phyloP scores from a whole-genome alignment of 2,113 vertebrate genomes.

The Dunckerocampus dactyliophorus region DNA sequence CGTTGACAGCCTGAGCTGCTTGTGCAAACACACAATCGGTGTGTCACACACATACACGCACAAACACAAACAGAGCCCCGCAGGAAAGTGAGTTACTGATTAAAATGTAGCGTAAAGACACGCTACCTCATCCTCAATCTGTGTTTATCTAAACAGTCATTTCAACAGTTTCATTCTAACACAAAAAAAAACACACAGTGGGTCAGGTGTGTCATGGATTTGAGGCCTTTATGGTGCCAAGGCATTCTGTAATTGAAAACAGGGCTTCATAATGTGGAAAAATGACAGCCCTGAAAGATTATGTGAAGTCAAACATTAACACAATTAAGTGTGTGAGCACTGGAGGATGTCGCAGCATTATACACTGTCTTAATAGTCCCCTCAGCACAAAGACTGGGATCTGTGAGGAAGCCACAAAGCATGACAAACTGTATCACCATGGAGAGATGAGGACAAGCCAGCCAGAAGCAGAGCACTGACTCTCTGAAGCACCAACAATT shows the following conservation, averaged over 20 bases:
- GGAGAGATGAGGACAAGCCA: neutral
- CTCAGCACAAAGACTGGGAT: constrained; percentile 47
- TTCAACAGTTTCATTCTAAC: constrained; percentile 22
- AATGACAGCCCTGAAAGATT: constrained; percentile 70
- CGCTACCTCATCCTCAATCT: constrained; percentile 25
- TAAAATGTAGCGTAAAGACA: constrained; percentile 25
- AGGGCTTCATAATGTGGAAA: constrained; percentile 63
- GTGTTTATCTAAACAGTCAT: constrained; percentile 22
- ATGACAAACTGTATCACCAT: constrained; percentile 40
- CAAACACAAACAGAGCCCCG: neutral
- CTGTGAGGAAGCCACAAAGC: constrained; percentile 9
- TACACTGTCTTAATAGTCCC: constrained; percentile 65
- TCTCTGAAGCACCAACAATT: constrained; percentile 13
- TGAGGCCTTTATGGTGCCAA: constrained; percentile 39
- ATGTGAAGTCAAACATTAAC: constrained; percentile 73
- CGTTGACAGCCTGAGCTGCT: constrained; percentile 45
- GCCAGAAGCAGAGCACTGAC: constrained; percentile 26
- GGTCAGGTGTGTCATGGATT: constrained; percentile 53
- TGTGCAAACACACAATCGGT: constrained; percentile 40
- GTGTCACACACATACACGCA: constrained; percentile 13
- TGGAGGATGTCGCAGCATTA: constrained; percentile 65
- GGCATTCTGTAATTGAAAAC: constrained; percentile 69
- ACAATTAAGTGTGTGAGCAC: constrained; percentile 71
- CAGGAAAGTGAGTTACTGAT: constrained; percentile 21
- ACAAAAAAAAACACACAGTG: constrained; percentile 8